Conservation (phyloP, 2,113 vertebrate species). For the Panurus biarmicus region DNA sequence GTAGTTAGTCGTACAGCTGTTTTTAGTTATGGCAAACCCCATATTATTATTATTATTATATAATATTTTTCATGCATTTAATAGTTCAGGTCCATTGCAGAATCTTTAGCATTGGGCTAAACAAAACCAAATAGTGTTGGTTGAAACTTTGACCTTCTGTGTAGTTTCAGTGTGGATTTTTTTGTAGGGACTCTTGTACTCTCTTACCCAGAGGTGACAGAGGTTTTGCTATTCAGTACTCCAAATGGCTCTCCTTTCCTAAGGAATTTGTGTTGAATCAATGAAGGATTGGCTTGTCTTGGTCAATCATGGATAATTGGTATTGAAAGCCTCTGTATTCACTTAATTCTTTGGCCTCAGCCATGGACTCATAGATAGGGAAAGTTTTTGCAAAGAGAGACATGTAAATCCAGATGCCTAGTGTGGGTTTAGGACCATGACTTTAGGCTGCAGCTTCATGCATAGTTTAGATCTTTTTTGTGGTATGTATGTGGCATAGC, state of each 20-base stretch:
- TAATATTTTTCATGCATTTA: not conserved
- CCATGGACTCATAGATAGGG: not conserved
- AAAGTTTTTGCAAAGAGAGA: not conserved
- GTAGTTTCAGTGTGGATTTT: not conserved
- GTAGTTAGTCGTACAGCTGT: not conserved
- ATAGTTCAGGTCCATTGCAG: not conserved
- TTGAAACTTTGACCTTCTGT: not conserved
- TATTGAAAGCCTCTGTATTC: not conserved
- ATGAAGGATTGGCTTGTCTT: not conserved
- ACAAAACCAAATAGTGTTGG: not conserved
- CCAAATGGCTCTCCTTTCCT: not conserved
- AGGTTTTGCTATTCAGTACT: fast-evolving
- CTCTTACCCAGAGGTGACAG: not conserved
- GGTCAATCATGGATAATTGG: not conserved
- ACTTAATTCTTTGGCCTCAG: not conserved
- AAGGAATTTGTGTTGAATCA: not conserved
- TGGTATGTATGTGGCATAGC: not conserved
- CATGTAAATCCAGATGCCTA: not conserved
- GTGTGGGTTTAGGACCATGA: not conserved
- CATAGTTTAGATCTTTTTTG: not conserved
- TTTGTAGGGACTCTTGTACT: not conserved
- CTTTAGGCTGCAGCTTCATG: not conserved
- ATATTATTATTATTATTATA: not conserved
- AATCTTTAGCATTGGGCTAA: not conserved
- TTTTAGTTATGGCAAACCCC: not conserved